Percentiles rank a stretch among this genome's conserved stretches.
These are phyloP conservation scores for Carettochelys insculpta DNA, from an alignment of 2,113 vertebrate species.

Conservation along the genomic window DNA sequence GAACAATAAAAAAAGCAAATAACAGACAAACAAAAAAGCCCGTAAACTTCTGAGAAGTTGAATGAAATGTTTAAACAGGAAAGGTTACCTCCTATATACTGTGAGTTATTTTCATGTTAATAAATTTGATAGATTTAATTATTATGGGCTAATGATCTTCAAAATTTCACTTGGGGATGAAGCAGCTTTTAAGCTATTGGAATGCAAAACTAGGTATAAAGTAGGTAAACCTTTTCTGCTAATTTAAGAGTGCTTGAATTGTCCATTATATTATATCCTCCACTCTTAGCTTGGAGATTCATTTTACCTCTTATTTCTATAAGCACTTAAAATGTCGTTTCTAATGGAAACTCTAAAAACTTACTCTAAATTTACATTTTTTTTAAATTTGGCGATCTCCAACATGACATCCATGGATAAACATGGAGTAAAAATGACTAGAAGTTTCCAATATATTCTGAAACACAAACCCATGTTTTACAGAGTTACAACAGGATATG, in stretches of 20 bases:
- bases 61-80: slow-evolving; percentile 60
- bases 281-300: background rate
- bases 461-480: background rate
- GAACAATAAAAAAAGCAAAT: slow-evolving; percentile 41
- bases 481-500: background rate
- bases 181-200: slow-evolving; percentile 43
- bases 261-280: background rate
- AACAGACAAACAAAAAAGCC: no score
- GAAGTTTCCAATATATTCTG: slow-evolving; percentile 41
- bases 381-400: slow-evolving; percentile 35
- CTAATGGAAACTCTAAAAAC: slow-evolving; percentile 41
- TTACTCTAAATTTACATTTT: no score
- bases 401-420: slow-evolving; percentile 15
- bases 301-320: background rate
- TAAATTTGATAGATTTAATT: slow-evolving; percentile 65
- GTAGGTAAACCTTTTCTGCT: slow-evolving; percentile 36
- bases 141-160: slow-evolving; percentile 67
- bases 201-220: slow-evolving; percentile 31
- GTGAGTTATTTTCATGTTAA: slow-evolving; percentile 59
- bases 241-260: slow-evolving; percentile 1
- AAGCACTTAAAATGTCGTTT: background rate
- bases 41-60: slow-evolving; percentile 45
- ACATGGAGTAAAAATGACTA: slow-evolving; percentile 37
- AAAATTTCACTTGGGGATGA: slow-evolving; percentile 61
- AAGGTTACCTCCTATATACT: slow-evolving; percentile 37